These are phyloP conservation scores for Cacatua alba DNA, from an alignment of 2,113 vertebrate genomes.

Conservation along the genomic window DNA sequence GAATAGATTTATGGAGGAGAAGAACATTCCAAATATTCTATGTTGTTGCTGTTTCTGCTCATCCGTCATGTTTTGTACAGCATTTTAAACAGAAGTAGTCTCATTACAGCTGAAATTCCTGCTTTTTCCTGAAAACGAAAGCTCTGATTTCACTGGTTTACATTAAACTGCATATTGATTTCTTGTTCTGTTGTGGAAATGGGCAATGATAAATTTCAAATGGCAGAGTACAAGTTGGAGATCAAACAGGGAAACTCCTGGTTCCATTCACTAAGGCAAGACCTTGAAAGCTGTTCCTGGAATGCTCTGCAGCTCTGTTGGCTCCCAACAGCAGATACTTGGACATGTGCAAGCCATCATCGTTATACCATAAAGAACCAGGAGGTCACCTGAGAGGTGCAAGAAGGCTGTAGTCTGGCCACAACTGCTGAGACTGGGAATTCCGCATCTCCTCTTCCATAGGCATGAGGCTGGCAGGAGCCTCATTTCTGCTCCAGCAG, in stretches of 20 bases:
- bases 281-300: background rate
- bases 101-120: background rate
- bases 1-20: background rate
- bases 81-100: background rate
- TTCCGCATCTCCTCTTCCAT: accelerated
- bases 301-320: background rate
- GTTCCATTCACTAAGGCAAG: background rate
- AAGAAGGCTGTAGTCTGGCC: background rate
- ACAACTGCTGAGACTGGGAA: background rate
- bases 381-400: background rate
- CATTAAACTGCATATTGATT: background rate
- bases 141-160: background rate
- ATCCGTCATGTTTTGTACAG: background rate
- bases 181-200: background rate
- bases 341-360: background rate
- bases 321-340: background rate
- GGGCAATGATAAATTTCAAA: background rate
- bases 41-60: background rate
- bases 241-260: background rate
- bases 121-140: background rate
- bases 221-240: background rate
- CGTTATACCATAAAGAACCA: background rate
- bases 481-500: background rate
- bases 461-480: background rate
- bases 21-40: background rate